Conservation (phyloP, 2,113 vertebrate genomes). For the Spermophilus dauricus region DNA sequence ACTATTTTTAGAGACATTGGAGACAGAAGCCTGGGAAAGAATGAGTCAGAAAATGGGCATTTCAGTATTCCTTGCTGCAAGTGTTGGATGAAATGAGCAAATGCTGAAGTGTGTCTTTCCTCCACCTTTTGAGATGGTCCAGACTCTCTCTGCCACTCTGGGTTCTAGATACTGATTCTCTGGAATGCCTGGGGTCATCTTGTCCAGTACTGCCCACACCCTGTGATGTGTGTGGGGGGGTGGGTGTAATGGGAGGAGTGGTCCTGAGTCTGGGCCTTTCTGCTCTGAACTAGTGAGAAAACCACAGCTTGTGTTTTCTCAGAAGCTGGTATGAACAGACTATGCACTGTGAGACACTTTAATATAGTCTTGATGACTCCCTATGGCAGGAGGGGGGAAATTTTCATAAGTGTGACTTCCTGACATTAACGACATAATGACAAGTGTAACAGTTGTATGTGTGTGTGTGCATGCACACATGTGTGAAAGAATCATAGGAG, state of each 20-base stretch:
- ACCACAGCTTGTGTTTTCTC: slow-evolving; percentile 62
- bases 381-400: background rate
- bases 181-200: too few relatives aligned
- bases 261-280: background rate
- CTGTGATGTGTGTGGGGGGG: background rate
- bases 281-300: slow-evolving; percentile 60
- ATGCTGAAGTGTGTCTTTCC: background rate
- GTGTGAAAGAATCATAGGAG: background rate
- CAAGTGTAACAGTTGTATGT: background rate
- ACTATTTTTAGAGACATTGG: background rate
- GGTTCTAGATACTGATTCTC: background rate
- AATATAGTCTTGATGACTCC: background rate
- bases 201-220: background rate
- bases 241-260: background rate
- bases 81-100: background rate
- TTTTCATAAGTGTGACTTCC: slow-evolving; percentile 9
- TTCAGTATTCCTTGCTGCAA: background rate
- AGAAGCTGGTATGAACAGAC: background rate
- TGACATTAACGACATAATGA: background rate
- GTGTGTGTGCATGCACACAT: background rate
- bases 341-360: background rate
- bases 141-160: too few relatives aligned
- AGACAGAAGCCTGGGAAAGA: background rate
- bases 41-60: background rate
- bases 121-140: background rate